Evolutionary conservation across 2,113 vertebrate species (phyloP), one percentile per base, ranked within the genome.

Genomic region (Nibea albiflora): DNA sequence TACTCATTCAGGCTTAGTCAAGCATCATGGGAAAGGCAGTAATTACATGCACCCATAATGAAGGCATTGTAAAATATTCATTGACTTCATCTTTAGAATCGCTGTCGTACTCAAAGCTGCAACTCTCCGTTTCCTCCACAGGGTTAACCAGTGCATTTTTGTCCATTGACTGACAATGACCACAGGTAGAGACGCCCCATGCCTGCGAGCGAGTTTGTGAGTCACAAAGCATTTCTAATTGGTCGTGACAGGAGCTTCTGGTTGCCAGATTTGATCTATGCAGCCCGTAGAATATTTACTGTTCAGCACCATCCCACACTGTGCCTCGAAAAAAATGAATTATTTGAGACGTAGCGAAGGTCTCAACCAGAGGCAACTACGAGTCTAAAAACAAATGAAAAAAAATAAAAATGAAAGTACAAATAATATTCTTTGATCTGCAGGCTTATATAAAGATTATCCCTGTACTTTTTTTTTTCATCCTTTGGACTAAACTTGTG

Each of bases 181-280:
- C 87, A 84, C 80, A 91, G 90, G 88, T 92, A 83, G 78, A 80
- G 72, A 61, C 52, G 78, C 81, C 71, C 88, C 56, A 44, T 83
- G 84, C 81, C 88, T 84, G 76, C 73, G 49, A 88, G 88, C 35
- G 9, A 75, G 17, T 72, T 83, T 88, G 75, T 78, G 88, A 90
- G 76, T 89, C 84, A 87, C 83, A 87, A 61, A 87, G 81, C 89
- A 86, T 92, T 88, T 91, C 78, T 93, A 91, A 93, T 90, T 90
- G 82, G 73, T 89, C 78, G 53, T 91, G 91, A 93, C 92, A 90
- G 90, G 74, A 90, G 76, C 87, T 90, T 90, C 89, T 91, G 86
- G 76, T 87, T 92, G 90, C 84, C 88, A 89, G 85, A 86, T 88
- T 85, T 83, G 80, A 92, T 91, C 78, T 88, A 74, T 76, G 80